Percentiles rank a stretch among this genome's conserved stretches.
Evolutionary conservation across 2,113 vertebrate species (phyloP).

Genomic region (Ia io): DNA sequence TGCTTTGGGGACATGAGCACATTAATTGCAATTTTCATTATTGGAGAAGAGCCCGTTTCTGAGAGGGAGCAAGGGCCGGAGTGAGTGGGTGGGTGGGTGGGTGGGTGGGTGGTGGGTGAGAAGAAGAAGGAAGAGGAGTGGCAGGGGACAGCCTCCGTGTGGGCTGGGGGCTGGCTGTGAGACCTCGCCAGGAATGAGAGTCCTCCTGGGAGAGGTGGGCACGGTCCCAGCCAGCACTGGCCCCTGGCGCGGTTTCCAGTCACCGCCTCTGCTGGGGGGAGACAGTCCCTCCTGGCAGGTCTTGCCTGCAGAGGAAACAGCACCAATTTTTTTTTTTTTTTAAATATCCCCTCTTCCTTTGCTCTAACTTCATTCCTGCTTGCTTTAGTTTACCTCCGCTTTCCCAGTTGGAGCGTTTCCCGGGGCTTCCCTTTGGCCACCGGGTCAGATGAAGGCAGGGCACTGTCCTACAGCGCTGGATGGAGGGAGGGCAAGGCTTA

Average conservation of each 20-base stretch:
- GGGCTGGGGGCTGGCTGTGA: background rate
- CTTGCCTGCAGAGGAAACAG: background rate
- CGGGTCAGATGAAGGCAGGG: background rate
- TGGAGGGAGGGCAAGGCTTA: background rate
- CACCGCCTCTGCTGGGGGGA: background rate
- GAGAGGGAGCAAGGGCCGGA: background rate
- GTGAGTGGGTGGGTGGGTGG: background rate
- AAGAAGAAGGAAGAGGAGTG: background rate
- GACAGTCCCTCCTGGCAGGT: background rate
- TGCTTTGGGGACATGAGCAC: background rate
- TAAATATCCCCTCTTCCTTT: background rate
- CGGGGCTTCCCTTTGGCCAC: background rate
- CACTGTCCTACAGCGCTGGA: background rate
- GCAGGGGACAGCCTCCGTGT: background rate
- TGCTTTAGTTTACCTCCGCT: background rate
- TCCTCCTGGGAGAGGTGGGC: background rate
- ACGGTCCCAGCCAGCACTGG: background rate
- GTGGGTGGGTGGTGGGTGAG: background rate
- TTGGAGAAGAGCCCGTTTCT: background rate
- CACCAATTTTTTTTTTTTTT: background rate
- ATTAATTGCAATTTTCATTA: slow-evolving; percentile 27
- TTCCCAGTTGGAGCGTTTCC: background rate
- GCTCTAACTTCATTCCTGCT: slow-evolving; percentile 1
- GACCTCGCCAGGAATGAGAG: background rate
- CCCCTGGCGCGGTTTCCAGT: background rate